Conservation (phyloP, 2,113 vertebrate species). For the Sinocyclocheilus anshuiensis region DNA sequence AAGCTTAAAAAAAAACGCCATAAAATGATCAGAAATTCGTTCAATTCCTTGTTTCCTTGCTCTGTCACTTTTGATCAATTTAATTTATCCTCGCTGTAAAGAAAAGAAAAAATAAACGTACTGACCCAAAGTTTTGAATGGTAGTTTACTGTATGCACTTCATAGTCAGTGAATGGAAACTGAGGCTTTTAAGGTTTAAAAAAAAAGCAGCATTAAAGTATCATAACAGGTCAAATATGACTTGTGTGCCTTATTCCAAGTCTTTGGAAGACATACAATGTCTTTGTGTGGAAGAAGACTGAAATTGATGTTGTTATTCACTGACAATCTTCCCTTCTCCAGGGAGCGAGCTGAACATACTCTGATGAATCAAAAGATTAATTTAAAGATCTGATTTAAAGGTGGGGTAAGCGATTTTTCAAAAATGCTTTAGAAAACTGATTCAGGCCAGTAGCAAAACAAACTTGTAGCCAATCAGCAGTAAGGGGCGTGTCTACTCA, state of each 20-base stretch:
- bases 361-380: neutral
- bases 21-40: neutral
- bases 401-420: no score
- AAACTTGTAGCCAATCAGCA: no score
- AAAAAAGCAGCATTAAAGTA: neutral
- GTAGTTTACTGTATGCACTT: neutral
- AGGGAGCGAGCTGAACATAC: neutral
- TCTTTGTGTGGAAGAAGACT: neutral
- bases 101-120: no score
- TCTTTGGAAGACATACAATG: neutral
- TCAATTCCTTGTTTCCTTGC: neutral
- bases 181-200: neutral
- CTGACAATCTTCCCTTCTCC: neutral
- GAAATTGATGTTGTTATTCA: neutral
- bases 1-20: neutral
- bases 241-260: neutral
- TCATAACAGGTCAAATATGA: neutral
- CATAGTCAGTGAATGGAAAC: neutral
- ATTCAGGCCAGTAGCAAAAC: no score
- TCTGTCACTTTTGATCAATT: neutral
- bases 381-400: no score
- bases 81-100: neutral
- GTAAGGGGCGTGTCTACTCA: no score
- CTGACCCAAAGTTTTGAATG: neutral
- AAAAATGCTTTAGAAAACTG: no score